phyloP scores from a whole-genome alignment of 2,113 vertebrate species.

The Thomomys bottae region DNA sequence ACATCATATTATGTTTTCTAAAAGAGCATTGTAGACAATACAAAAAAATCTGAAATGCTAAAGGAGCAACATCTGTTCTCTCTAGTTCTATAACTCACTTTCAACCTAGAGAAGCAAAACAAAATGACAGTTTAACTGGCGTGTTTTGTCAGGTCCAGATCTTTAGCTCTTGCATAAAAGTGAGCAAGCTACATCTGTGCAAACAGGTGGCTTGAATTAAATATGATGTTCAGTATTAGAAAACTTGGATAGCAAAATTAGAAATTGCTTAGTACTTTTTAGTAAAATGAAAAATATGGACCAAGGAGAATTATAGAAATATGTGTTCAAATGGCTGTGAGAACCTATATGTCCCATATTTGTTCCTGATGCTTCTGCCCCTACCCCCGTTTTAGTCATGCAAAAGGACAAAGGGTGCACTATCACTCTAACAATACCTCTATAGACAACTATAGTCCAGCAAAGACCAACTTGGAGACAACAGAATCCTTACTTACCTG shows the following conservation, averaged over 20 bases:
- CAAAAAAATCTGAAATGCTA: conserved; percentile 20
- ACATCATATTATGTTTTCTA: conserved; percentile 5
- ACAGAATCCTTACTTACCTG: not conserved
- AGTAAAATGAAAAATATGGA: not conserved
- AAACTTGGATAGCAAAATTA: not conserved
- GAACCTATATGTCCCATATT: rapidly evolving
- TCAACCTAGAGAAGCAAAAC: conserved; percentile 33
- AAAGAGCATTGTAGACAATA: not conserved
- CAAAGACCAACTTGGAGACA: not conserved
- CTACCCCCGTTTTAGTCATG: not conserved
- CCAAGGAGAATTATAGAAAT: not conserved
- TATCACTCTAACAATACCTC: not conserved
- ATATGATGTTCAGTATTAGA: not conserved
- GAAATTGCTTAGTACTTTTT: not conserved
- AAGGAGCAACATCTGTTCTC: conserved; percentile 63
- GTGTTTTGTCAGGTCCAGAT: conserved; percentile 38
- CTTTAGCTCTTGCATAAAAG: conserved; percentile 51
- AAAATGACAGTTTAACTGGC: conserved; percentile 39
- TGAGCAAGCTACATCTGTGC: conserved; percentile 54
- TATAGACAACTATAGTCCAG: not conserved
- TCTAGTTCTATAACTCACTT: conserved; percentile 45
- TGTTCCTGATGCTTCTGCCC: not conserved
- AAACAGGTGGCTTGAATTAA: conserved; percentile 64
- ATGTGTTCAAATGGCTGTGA: not conserved
- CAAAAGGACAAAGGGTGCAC: no score